Base-by-base conservation (phyloP, 2,888 invertebrate species). In the Pristionchus fissidentatus region DNA sequence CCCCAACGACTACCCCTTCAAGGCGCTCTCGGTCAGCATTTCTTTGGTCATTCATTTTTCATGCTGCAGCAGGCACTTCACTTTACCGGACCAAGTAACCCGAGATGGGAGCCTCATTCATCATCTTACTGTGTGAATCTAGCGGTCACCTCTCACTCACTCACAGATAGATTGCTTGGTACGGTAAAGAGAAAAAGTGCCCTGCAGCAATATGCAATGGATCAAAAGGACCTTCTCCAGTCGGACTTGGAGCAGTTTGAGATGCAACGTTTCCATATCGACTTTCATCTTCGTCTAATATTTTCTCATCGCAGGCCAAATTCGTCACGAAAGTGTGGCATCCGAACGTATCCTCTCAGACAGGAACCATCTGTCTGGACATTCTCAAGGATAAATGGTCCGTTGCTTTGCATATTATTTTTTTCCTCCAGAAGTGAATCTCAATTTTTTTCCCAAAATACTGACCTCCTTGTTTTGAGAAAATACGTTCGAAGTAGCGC, bases 311-410 rank as follows among this genome's bases (percentile, higher is more conserved):
- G 4, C 80, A 87, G 87, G 84, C 84, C 26, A 84, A 87, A 80
- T 85, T 84, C 84, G 95, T 96, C 89, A 98, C 98, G 87, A 97
- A 96, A 94, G 97, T 99, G 93, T 99, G 98, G 99, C 98, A 99
- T 94, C 98, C 98, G 83, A 99, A 99, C 94, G 97, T 99, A 92
- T 98, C 97, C 78, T 98, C 97, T 35, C 97, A 97, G 22, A 99
- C 98, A 0, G 94, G 94, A 66, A 97, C 97, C 79, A 98, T 99
- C 92, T 99, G 99, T 93, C 94, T 99, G 93, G 98, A 99, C 93
- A 98, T 99, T 92, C 94, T 99, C 84, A 98, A 98, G 94, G 93
- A 94, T 87, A 93, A 94, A 86, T 94, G 94, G 94, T 93, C 86
- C 7, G 84, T n/a, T 0, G 19, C 10, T 32, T 77, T 52, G 32